Percentiles rank a stretch among this genome's conserved stretches.
phyloP scores from a whole-genome alignment of 2,797 vertebrate genomes.

The Apogon hyalosoma region DNA sequence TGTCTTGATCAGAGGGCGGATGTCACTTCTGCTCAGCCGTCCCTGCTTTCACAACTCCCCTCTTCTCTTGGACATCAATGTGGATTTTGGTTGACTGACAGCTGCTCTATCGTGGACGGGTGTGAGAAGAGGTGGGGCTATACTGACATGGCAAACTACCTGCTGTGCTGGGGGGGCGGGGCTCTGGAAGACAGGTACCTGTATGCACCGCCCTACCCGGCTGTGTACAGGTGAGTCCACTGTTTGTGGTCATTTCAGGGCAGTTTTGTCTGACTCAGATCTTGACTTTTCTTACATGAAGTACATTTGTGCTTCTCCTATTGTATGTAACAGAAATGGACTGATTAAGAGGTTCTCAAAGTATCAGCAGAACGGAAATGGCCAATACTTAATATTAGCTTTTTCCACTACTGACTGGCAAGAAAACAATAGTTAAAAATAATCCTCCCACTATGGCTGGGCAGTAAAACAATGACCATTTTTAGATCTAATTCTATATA shows the following conservation, averaged over 20 bases:
- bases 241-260: background rate
- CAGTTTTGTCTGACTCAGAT: no score
- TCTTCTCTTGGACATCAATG: slow-evolving; percentile 3
- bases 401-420: no score
- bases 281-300: no score
- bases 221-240: slow-evolving; percentile 81
- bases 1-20: background rate
- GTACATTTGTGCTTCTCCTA: no score
- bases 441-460: no score
- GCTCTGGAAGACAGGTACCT: slow-evolving; percentile 80
- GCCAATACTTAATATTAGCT: no score
- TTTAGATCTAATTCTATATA: no score
- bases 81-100: slow-evolving; percentile 27
- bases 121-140: slow-evolving; percentile 48
- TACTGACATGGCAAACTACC: slow-evolving; percentile 72
- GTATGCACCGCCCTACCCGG: slow-evolving; percentile 75
- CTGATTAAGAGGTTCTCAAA: no score
- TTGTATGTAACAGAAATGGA: no score
- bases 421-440: no score
- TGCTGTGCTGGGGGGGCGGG: slow-evolving; percentile 84
- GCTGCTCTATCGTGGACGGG: slow-evolving; percentile 34
- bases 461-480: no score
- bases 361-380: no score
- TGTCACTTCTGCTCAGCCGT: background rate
- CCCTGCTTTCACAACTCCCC: background rate